These are phyloP conservation scores for Prenolepis imparis DNA, from an alignment of 2,888 invertebrate species.

Conservation along the genomic window DNA sequence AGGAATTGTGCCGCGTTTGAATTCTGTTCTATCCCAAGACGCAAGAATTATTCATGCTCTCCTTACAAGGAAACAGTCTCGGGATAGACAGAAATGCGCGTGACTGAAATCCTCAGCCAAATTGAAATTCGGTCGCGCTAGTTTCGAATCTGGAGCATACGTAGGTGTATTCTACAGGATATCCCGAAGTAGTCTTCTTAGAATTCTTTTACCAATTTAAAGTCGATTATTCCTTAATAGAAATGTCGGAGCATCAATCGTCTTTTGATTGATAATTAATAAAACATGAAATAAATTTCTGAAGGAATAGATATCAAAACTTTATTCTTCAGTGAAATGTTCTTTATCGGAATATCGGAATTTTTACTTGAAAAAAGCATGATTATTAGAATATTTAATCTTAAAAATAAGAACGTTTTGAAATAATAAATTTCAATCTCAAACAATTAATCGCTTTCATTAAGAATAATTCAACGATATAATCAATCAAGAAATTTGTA, in stretches of 20 bases:
- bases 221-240: not conserved
- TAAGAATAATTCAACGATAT: not conserved
- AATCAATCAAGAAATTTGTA: not conserved
- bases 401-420: not conserved
- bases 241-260: not conserved
- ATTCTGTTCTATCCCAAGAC: constrained; percentile 39
- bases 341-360: not conserved
- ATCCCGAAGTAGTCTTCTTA: not conserved
- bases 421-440: not conserved
- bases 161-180: not conserved
- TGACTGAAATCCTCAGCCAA: constrained; percentile 75
- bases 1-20: constrained; percentile 30
- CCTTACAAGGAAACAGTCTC: constrained; percentile 65
- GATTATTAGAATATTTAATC: not conserved
- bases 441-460: not conserved
- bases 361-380: not conserved
- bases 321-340: not conserved
- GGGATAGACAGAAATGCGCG: constrained; percentile 65
- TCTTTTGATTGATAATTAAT: not conserved
- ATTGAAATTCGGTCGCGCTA: constrained; percentile 75
- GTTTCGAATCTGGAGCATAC: constrained; percentile 71
- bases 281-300: constrained; percentile 15
- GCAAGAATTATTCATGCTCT: constrained; percentile 72
- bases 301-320: not conserved
- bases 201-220: not conserved